Evolutionary conservation across 2,888 invertebrate species (phyloP).

Genomic region (Molanna angustata): DNA sequence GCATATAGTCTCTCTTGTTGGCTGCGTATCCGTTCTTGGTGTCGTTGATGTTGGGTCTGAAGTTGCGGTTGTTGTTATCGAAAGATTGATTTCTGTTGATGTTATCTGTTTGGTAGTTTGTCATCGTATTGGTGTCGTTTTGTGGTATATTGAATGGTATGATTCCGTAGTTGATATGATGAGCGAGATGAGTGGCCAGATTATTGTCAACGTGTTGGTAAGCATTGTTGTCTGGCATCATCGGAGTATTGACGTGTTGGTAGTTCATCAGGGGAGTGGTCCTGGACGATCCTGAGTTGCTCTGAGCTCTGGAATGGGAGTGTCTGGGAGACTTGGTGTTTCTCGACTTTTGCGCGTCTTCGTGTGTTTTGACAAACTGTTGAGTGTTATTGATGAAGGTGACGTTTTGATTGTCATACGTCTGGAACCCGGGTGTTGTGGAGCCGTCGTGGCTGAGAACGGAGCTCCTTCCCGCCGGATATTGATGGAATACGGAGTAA

Average conservation of each 20-base stretch:
- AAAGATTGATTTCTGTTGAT: not conserved
- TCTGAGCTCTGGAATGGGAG: slow-evolving; percentile 15
- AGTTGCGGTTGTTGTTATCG: not conserved
- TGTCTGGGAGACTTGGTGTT: slow-evolving; percentile 19
- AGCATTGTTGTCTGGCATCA: not conserved
- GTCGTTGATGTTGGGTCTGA: not conserved
- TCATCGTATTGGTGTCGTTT: not conserved
- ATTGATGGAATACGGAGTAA: slow-evolving; percentile 2
- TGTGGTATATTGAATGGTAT: not conserved
- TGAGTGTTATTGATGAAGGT: not conserved
- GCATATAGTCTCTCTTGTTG: not conserved
- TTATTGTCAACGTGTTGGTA: slow-evolving; percentile 4
- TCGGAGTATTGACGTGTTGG: not conserved
- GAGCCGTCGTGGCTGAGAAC: slow-evolving; percentile 19
- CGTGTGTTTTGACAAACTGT: slow-evolving; percentile 1
- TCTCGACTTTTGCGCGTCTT: slow-evolving; percentile 9
- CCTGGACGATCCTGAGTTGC: slow-evolving; percentile 24
- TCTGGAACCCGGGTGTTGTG: slow-evolving; percentile 21
- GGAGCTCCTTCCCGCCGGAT: slow-evolving; percentile 9
- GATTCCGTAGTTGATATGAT: slow-evolving; percentile 10
- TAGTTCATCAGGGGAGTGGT: slow-evolving; percentile 23
- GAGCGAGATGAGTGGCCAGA: slow-evolving; percentile 6
- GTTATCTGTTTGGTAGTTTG: not conserved
- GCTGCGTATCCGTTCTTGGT: not conserved
- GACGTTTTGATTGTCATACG: slow-evolving; percentile 9